Evolutionary conservation across 2,888 invertebrate genomes (phyloP), one percentile per base, ranked within the genome.

Genomic region (Cephus pygmeus): DNA sequence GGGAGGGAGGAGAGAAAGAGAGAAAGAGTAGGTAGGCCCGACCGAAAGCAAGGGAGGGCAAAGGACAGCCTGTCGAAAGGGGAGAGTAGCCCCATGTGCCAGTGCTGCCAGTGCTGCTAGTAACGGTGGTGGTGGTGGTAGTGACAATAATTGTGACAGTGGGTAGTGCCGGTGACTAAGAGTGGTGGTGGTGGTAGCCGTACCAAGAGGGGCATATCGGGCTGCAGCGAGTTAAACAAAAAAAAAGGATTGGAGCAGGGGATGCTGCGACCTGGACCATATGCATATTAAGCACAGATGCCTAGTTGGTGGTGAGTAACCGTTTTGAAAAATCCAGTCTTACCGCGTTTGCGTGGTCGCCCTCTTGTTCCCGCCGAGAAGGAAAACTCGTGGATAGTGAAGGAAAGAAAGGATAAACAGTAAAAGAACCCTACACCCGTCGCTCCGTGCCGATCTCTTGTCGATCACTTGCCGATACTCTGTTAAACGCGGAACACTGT

Each of bases 241-340:
- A 36, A 86, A 86, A 87, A 81, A 83, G 81, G 79, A 40, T 73
- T 73, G 76, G 34, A 69, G 73, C 79, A 79, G 76, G 79, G 79
- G 79, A 79, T 76, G 76, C 79, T 76, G 76, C 84, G 84, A 87
- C 84, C 79, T 87, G 89, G 89, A 89, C 89, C 90, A 87, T 91
- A 90, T 91, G 91, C 89, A 91, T 89, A 91, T 91, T 87, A 88
- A 88, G 88, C 86, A 90, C 90, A 91, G 89, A 90, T 91, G 91
- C 90, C 86, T 88, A 83, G 84, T 83, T 79, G 31, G 69, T 15
- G 69, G 30, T 69, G 69, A 33, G 69, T 84, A 86, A 84, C 86
- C 86, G 86, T 85, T 87, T 83, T 40, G 86, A 85, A 86, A 85
- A 90, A 89, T 87, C 88, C 88, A 88, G 88, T 88, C 88, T 86